Evolutionary conservation across 2,888 invertebrate genomes (phyloP).

Genomic region (Netelia fuscicornis): DNA sequence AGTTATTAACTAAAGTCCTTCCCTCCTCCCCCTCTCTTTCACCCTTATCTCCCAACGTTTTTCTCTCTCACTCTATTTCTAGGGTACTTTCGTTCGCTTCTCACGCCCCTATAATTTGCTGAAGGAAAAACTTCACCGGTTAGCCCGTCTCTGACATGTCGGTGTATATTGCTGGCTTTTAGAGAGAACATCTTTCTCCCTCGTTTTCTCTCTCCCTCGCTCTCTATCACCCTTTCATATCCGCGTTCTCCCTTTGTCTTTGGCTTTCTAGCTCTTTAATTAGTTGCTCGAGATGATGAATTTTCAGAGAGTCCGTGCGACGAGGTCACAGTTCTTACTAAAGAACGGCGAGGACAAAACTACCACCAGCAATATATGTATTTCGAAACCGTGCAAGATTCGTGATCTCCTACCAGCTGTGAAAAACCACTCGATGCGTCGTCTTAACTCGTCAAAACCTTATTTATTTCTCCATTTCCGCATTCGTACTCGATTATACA

Average conservation of each 20-base stretch:
- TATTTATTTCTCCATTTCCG: neutral
- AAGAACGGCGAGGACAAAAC: neutral
- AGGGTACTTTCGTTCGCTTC: slow-evolving; percentile 17
- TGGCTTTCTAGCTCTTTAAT: slow-evolving; percentile 34
- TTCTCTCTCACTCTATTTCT: slow-evolving; percentile 16
- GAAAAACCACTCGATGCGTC: neutral
- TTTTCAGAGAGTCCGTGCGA: slow-evolving; percentile 30
- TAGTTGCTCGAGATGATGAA: slow-evolving; percentile 58
- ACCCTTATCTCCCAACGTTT: neutral
- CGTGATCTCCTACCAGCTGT: neutral
- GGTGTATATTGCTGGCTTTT: slow-evolving; percentile 33
- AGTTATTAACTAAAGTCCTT: slow-evolving; percentile 59
- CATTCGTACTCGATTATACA: too few species aligned
- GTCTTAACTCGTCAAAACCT: neutral
- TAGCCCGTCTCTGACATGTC: slow-evolving; percentile 36
- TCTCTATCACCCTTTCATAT: neutral
- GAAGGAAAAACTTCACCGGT: slow-evolving; percentile 51
- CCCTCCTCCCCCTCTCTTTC: neutral
- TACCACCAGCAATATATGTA: slow-evolving; percentile 14
- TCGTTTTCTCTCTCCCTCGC: neutral
- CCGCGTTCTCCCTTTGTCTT: neutral
- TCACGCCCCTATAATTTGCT: slow-evolving; percentile 50
- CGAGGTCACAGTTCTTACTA: slow-evolving; percentile 24
- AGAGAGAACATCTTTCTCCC: neutral
- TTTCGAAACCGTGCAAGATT: neutral